These are phyloP conservation scores for Drosophila neotestacea DNA, from an alignment of 2,888 invertebrate species.

Conservation along the genomic window DNA sequence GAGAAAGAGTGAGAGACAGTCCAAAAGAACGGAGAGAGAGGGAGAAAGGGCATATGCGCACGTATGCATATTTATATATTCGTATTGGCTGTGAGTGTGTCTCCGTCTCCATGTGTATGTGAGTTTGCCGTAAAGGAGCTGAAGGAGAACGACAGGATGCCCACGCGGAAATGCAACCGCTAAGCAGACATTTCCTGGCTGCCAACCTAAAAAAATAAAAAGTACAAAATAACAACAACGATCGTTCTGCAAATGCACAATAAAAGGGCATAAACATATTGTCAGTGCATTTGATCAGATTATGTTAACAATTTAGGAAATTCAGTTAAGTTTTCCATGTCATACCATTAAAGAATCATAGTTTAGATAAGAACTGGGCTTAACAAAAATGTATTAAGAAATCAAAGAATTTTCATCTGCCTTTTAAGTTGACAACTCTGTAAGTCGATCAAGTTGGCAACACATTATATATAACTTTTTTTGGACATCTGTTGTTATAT, in stretches of 20 bases:
- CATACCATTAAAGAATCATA: too few species aligned
- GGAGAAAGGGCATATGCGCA: constrained; percentile 31
- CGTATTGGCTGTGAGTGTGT: constrained; percentile 15
- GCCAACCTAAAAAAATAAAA: constrained; percentile 34
- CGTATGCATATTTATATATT: constrained; percentile 67
- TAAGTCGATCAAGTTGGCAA: neutral
- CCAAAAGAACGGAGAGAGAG: neutral
- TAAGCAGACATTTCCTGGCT: constrained; percentile 67
- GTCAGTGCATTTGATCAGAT: neutral
- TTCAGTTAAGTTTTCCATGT: neutral
- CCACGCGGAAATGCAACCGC: constrained; percentile 72
- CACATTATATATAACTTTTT: too few species aligned
- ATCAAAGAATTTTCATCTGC: too few species aligned
- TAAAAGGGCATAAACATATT: constrained; percentile 1
- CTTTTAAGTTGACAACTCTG: too few species aligned
- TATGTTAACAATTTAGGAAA: neutral
- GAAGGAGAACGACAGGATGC: constrained; percentile 24
- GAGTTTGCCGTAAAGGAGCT: constrained; percentile 5
- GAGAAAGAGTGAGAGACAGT: neutral
- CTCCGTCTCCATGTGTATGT: neutral
- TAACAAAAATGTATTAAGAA: too few species aligned
- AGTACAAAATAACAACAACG: neutral
- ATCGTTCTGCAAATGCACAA: neutral
- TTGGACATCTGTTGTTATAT: too few species aligned
- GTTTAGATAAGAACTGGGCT: too few species aligned